Evolutionary conservation across 2,113 vertebrate species (phyloP).

Genomic region (Erinaceus europaeus): DNA sequence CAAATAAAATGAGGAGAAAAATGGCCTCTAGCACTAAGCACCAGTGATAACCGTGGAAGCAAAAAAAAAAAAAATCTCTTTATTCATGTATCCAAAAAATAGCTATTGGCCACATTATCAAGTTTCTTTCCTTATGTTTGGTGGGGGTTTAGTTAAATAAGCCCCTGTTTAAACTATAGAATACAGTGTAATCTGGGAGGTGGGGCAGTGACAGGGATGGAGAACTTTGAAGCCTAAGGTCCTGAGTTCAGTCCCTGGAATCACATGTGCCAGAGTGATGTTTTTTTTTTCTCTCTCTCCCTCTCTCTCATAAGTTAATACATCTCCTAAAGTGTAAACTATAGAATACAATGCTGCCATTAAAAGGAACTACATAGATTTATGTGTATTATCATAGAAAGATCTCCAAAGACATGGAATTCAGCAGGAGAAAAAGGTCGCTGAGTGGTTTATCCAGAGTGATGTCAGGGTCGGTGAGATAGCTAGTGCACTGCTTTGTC

Average conservation of each 20-base stretch:
- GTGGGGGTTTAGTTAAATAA: background rate
- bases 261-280: too few relatives aligned
- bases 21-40: too few relatives aligned
- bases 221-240: too few relatives aligned
- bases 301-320: too few relatives aligned
- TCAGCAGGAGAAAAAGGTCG: background rate
- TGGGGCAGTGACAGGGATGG: too few relatives aligned
- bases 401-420: background rate
- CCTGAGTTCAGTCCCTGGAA: too few relatives aligned
- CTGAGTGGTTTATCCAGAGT: background rate
- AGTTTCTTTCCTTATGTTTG: slow-evolving; percentile 16
- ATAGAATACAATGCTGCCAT: background rate
- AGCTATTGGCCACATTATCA: background rate
- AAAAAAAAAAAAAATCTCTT: slow-evolving; percentile 10
- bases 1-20: too few relatives aligned
- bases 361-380: background rate
- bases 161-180: background rate
- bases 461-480: too few relatives aligned
- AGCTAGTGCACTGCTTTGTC: too few relatives aligned
- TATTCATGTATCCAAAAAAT: slow-evolving; percentile 24
- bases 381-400: background rate
- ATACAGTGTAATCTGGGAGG: background rate
- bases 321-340: too few relatives aligned
- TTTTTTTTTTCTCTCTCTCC: too few relatives aligned
- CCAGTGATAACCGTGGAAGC: too few relatives aligned